These are phyloP conservation scores for Silurus glanis DNA, from an alignment of 2,113 vertebrate genomes.

Conservation along the genomic window DNA sequence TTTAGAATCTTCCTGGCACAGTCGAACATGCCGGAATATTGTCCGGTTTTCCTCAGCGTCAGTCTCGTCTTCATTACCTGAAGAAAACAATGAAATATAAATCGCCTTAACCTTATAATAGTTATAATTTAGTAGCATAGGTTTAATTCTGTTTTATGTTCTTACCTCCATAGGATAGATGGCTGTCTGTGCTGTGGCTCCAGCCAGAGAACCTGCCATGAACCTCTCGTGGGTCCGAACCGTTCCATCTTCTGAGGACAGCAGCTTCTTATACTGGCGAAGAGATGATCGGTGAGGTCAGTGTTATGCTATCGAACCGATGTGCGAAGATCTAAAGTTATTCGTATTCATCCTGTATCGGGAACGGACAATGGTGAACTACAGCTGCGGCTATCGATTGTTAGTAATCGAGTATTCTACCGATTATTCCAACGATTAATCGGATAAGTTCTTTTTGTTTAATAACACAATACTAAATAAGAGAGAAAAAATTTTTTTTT, in stretches of 20 bases:
- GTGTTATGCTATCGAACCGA: neutral
- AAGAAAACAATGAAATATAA: neutral
- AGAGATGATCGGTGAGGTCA: neutral
- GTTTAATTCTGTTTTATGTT: slow-evolving; percentile 38
- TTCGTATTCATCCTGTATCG: too few relatives aligned
- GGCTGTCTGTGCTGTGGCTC: slow-evolving; percentile 90
- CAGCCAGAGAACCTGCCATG: slow-evolving; percentile 91
- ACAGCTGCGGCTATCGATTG: too few relatives aligned
- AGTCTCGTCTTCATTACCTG: slow-evolving; percentile 97
- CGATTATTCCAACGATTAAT: too few relatives aligned
- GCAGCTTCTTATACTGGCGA: slow-evolving; percentile 88
- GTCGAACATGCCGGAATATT: slow-evolving; percentile 91
- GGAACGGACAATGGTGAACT: too few relatives aligned
- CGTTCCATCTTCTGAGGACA: slow-evolving; percentile 83
- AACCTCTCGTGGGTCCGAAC: slow-evolving; percentile 85
- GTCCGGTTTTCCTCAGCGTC: slow-evolving; percentile 93
- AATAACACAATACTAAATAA: too few relatives aligned
- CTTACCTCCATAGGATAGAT: slow-evolving; percentile 98
- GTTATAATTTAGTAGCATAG: neutral
- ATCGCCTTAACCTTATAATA: too few relatives aligned
- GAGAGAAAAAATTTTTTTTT: too few relatives aligned
- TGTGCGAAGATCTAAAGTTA: neutral
- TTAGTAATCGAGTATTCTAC: too few relatives aligned
- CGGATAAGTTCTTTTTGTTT: too few relatives aligned
- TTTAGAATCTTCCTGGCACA: slow-evolving; percentile 94